A percentile compares a stretch with the other conserved stretches of the same genome.
Conservation (phyloP, 2,113 vertebrate species). For the Hippopotamus amphibius region DNA sequence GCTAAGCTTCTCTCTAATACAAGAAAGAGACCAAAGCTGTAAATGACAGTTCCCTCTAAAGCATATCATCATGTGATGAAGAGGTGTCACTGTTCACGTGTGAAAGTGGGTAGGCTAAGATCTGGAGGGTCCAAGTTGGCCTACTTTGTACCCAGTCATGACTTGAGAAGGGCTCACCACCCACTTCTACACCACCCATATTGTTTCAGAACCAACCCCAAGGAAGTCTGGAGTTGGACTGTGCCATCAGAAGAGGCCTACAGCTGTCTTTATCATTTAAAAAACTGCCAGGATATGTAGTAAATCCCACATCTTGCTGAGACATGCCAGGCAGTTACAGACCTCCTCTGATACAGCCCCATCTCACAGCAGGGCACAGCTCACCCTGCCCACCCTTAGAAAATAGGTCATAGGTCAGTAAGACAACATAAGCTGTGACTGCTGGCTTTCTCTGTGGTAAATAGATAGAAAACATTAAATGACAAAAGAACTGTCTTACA, state of each 20-base stretch:
- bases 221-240: background rate
- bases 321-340: background rate
- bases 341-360: background rate
- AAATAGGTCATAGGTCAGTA: background rate
- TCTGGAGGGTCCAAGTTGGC: background rate
- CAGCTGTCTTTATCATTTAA: background rate
- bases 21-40: background rate
- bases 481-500: background rate
- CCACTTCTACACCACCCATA: background rate
- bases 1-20: conserved; percentile 89
- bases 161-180: background rate
- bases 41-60: background rate
- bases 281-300: background rate
- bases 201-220: background rate
- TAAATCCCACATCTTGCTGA: background rate
- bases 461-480: conserved; percentile 3
- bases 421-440: background rate
- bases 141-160: background rate
- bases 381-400: background rate
- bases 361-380: background rate
- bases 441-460: conserved; percentile 17
- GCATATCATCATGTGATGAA: background rate
- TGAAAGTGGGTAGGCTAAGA: background rate
- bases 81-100: background rate
- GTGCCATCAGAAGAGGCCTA: background rate